These are phyloP conservation scores for Gymnarchus niloticus DNA, from an alignment of 2,113 vertebrate genomes.

Conservation along the genomic window DNA sequence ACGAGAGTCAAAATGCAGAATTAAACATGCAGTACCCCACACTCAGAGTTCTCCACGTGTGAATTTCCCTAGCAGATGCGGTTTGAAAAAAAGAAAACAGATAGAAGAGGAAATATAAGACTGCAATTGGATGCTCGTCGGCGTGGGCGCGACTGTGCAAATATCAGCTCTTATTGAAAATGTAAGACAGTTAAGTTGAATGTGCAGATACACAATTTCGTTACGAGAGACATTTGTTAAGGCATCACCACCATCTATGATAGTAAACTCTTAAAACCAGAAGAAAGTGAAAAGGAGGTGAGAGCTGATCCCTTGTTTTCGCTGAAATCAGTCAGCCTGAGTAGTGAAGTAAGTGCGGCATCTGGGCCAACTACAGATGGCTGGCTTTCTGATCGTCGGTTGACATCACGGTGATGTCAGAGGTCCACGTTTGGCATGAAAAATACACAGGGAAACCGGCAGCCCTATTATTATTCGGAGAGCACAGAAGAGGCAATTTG, in stretches of 20 bases:
- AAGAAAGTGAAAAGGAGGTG: background rate
- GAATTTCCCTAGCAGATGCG: conserved; percentile 69
- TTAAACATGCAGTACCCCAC: conserved; percentile 72
- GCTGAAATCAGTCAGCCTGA: conserved; percentile 34
- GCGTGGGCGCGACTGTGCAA: background rate
- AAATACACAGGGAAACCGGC: too few species aligned
- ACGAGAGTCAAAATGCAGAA: conserved; percentile 45
- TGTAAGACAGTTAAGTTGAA: background rate
- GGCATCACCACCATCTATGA: conserved; percentile 9
- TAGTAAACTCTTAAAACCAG: background rate
- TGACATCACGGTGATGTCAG: background rate
- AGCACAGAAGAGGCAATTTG: too few species aligned
- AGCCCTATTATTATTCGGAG: too few species aligned
- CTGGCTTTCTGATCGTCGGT: background rate
- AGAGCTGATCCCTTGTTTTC: background rate
- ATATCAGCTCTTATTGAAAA: background rate
- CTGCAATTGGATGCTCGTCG: background rate
- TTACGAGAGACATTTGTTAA: background rate
- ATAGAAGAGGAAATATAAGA: conserved; percentile 36
- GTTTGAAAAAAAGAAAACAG: conserved; percentile 47
- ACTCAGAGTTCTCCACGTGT: conserved; percentile 73
- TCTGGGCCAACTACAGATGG: background rate
- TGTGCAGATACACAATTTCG: conserved; percentile 1
- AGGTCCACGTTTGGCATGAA: too few species aligned
- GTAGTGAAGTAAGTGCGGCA: conserved; percentile 11